Base-by-base conservation (phyloP, 2,797 vertebrate species). In the Coregonus sp. region DNA sequence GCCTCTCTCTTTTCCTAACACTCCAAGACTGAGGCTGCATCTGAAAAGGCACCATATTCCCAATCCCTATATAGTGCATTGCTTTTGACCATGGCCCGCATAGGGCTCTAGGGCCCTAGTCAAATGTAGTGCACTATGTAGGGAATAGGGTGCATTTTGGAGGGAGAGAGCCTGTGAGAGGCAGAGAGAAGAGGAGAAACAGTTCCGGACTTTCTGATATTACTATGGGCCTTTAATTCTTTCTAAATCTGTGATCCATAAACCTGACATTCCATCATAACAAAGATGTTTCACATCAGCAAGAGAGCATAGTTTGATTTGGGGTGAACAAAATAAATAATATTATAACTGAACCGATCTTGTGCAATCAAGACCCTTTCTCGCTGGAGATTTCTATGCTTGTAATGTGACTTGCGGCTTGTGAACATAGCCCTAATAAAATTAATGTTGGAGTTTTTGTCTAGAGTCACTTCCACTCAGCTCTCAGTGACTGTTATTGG, bases 231-330 rank as follows among this genome's bases (percentile, higher is more conserved):
- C 63, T 82, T 77, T 52, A 31, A 63, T 74, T 78, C 77, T 40
- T 75, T 77, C 75, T 12, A 74, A 75, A 78, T 65, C 72, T 82
- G 77, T 70, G 76, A 83, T 72, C 56, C 61, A 78, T 81, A 47
- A 47, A 47, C 9, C 9, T 11, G 78, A 81, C 69, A 73, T 70
- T 76, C 75, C 78, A 76, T 82, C 74, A 83, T 78, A 87, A 87
- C 84, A 89, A 87, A 85, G 56, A 85, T 75, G 81, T 74, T 80
- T 85, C 77, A 72, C 73, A 74, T 82, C 74, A 85, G 69, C 73
- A 40, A n/a, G 69, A 15, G 70, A 76, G 59, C 81, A 74, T 29
- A 71, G 74, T 78, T 80, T 70, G 63, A 75, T 84, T 80, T 35
- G 70, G 29, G 75, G 77, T 18, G 11, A 25, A 16, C 4, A 72